Evolutionary conservation across 2,888 invertebrate genomes (phyloP), one percentile per base, ranked within the genome.

Genomic region (Gnatocerus cornutus): DNA sequence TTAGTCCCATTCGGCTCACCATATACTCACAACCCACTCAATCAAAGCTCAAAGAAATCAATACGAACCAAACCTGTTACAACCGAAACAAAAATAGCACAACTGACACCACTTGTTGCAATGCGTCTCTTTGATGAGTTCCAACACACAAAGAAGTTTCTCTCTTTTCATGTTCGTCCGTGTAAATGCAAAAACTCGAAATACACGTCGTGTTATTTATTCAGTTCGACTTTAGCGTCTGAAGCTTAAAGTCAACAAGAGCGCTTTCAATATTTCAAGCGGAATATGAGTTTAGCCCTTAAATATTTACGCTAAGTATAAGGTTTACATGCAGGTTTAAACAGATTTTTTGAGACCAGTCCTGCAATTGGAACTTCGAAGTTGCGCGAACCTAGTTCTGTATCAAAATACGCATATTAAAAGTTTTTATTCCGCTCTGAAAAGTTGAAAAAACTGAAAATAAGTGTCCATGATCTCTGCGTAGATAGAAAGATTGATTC

Each of bases 401-500:
- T 21, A 21, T 4, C 21, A 4, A 21, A 21, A 21, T 21, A 21
- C 4, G 1, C 21, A 21, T 21, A 21, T 21, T 21, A 21, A 21
- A 21, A 21, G 21, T 21, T 21, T 21, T 21, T 21, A 1, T 21
- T 21, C 4, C 21, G 7, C 33, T 2, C 3, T 33, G 33, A 33
- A 33, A 43, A 43, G n/a, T 7, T 12, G 1, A 10, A 13, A 43
- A 12, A 3, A 13, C 43, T 6, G 43, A 45, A 45, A 37, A 41
- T 52, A 52, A 10, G 10, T 21, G 30, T 30, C 27, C 12, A 50
- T 62, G 62, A 62, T 48, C 50, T 41, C 41, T 48, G 39, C 21
- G 52, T 50, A 9, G 58, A 61, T 61, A 48, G 46, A 48, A 14
- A 45, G 52, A 63, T 39, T 53, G 52, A 52, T 53, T 29, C 21